phyloP scores from a whole-genome alignment of 1,140 invertebrate genomes.

The Bacillus rossius region DNA sequence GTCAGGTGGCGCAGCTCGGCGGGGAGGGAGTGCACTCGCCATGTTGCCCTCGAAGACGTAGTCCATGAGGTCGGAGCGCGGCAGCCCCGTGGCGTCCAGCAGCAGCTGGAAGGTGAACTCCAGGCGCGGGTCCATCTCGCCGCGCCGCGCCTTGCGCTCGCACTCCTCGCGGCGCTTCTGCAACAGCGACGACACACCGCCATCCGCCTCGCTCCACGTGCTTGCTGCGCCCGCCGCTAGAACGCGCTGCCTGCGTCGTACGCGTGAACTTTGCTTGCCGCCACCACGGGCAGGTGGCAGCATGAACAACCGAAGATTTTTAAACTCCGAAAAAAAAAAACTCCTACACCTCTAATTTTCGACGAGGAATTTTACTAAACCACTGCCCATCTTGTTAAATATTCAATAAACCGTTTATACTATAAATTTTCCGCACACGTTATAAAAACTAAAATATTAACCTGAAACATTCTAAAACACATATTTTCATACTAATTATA shows the following conservation, averaged over 20 bases:
- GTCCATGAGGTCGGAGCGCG: conserved; percentile 79
- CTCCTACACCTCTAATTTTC: neutral
- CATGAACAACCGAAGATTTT: neutral
- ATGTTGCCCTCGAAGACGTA: conserved; percentile 84
- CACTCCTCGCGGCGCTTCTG: conserved; percentile 85
- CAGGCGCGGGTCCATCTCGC: conserved; percentile 83
- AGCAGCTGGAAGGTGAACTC: conserved; percentile 84
- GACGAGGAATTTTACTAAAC: too few species aligned
- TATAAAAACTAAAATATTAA: too few species aligned
- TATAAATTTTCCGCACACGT: too few species aligned
- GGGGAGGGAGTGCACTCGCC: too few species aligned
- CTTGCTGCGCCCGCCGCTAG: neutral
- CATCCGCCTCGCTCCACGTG: conserved; percentile 23
- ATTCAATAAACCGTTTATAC: too few species aligned
- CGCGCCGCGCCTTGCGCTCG: conserved; percentile 76
- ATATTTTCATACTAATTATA: neutral
- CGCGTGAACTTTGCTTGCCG: too few species aligned
- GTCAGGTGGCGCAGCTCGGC: too few species aligned
- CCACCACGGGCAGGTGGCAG: neutral
- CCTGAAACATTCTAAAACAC: too few species aligned
- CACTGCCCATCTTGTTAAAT: too few species aligned
- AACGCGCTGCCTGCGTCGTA: neutral
- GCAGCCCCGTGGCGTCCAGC: conserved; percentile 71
- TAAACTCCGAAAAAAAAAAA: neutral
- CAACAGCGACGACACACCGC: conserved; percentile 17